Evolutionary conservation across 2,797 vertebrate genomes (phyloP), one percentile per base, ranked within the genome.

Genomic region (Nasua narica): DNA sequence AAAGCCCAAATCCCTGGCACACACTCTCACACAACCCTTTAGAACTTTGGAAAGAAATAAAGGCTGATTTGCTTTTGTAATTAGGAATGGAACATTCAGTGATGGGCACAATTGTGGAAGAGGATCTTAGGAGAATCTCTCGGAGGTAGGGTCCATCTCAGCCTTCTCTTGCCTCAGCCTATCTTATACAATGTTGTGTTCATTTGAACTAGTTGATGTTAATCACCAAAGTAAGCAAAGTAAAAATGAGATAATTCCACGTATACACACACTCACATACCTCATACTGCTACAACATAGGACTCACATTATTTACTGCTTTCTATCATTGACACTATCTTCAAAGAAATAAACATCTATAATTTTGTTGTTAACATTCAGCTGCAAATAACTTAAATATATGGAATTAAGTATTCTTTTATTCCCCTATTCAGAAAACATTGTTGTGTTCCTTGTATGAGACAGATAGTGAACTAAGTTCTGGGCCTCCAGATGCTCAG

Each of bases 251-350:
- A 29, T 54, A 37, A 37, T 16, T 32, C 27, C 43, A 11, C 46
- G 25, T 32, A 29, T 9, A 12, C 7, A 9, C 18, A 5, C 13
- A 14, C 7, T 9, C 50, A 32, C 9, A 13, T 14, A 32, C 10
- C 67, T 2, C 5, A 10, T 4, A 35, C 62, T 16, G 54, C 25
- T 32, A 3, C 8, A 8, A 84, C 50, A 54, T 56, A 35, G 65
- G 43, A 43, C 35, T 46, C 35, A n/a, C 32, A 7, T 60, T 27
- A 25, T 43, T 76, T 58, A 27, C 32, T 86, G n/a, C 43, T 81
- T 95, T 56, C 83, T 56, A 94, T 78, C 43, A 13, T 43, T 78
- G 46, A 78, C 23, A 37, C 27, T 85, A n/a, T 85, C 69, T 72
- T 62, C 52, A 56, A 93, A 86, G 78, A 88, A 90, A 74, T 62